Conservation (phyloP, 2,113 vertebrate genomes). For the Tretioscincus oriximinensis region DNA sequence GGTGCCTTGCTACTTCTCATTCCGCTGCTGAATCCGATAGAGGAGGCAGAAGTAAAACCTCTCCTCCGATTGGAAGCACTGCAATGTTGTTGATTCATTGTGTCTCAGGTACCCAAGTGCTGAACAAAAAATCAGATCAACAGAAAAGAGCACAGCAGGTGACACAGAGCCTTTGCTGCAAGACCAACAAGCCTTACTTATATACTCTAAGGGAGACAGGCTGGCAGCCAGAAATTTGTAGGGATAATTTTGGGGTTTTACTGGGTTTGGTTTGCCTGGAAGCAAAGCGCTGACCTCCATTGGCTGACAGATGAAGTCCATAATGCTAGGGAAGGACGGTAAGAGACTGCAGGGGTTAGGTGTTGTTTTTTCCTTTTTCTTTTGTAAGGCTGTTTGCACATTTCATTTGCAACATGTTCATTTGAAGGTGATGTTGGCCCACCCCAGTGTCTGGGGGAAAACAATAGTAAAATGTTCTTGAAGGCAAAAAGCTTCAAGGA, state of each 20-base stretch:
- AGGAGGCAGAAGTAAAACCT: constrained; percentile 19
- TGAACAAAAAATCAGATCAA: not conserved
- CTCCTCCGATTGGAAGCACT: fast-evolving
- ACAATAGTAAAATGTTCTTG: not conserved
- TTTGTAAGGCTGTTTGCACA: not conserved
- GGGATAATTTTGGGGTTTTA: constrained; percentile 30
- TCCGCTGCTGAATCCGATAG: not conserved
- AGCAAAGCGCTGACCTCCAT: constrained; percentile 32
- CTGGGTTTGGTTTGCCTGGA: constrained; percentile 50
- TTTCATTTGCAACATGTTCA: not conserved
- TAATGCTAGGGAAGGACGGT: not conserved
- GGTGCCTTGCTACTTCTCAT: not conserved
- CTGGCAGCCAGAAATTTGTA: not conserved
- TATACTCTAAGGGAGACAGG: constrained; percentile 35
- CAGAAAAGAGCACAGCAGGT: not conserved
- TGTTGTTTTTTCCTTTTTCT: not conserved
- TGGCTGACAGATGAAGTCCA: not conserved
- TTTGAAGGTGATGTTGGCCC: not conserved
- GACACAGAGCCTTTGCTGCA: not conserved
- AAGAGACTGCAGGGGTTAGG: not conserved
- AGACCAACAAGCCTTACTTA: constrained; percentile 33
- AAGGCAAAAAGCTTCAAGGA: not conserved
- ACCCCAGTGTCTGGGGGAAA: not conserved
- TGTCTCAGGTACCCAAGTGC: not conserved
- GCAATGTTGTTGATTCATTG: constrained; percentile 50